Evolutionary conservation across 2,888 invertebrate genomes (phyloP), one percentile per base, ranked within the genome.

Genomic region (Andrena fulva): DNA sequence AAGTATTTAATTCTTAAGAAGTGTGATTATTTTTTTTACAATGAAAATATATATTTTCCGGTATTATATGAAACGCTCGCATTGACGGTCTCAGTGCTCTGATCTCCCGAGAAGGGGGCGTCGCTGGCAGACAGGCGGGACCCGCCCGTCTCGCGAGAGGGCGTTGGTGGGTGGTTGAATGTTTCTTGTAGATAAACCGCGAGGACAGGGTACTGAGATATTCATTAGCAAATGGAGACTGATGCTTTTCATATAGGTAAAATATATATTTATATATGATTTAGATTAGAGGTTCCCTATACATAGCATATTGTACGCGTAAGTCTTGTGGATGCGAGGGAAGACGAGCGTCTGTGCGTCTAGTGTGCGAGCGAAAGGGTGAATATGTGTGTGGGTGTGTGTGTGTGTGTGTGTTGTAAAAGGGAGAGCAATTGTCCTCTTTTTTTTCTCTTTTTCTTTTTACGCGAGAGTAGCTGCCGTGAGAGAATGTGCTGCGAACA

Each of bases 211-310:
- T 77, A 87, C 85, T 88, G 87, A 86, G 90, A 90, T 79, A 87
- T 82, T 89, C 86, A 85, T 89, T 89, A 89, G 91, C 91, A 91
- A 86, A 89, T 91, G 91, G 93, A 93, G 93, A 93, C 93, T 93
- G 93, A 93, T 90, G 93, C 93, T 93, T 93, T 93, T 93, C 93
- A 93, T 93, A 93, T 93, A 93, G 92, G 93, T 93, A 90, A 93
- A 93, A 93, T 93, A 93, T 93, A 93, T 93, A 93, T 93, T 93
- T 93, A 91, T 93, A 91, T 91, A 92, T 90, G 89, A 92, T 91
- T 91, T 93, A 93, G 92, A 89, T 90, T 92, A 92, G 90, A 89
- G 79, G 87, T 91, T 90, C 90, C 90, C 84, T 89, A 91, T 70
- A 70, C 48, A 70, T 89, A 88, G 85, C 86, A 85, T 90, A 89